These are phyloP conservation scores for Harpagifer antarcticus DNA, from an alignment of 2,797 vertebrate species.

Conservation along the genomic window DNA sequence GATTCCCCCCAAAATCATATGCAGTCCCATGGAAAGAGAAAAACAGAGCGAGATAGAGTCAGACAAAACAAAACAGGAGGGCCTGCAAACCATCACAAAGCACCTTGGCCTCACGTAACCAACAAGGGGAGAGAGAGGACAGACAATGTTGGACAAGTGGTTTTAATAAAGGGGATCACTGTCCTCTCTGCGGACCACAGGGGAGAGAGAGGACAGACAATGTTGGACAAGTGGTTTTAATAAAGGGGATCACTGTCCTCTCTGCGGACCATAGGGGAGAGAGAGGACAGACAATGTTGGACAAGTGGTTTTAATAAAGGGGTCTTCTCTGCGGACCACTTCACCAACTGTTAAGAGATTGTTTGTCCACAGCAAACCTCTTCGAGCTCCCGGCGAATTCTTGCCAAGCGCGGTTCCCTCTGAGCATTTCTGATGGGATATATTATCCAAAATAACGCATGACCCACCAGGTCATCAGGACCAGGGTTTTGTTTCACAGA, in stretches of 20 bases:
- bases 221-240: conserved; percentile 81
- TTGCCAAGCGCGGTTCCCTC: conserved; percentile 68
- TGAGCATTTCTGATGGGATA: conserved; percentile 52
- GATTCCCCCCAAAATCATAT: conserved; percentile 62
- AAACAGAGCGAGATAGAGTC: conserved; percentile 42
- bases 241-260: conserved; percentile 80
- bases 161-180: conserved; percentile 82
- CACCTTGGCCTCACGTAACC: conserved; percentile 76
- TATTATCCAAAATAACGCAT: conserved; percentile 60
- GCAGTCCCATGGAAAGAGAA: conserved; percentile 46
- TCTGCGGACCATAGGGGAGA: conserved; percentile 62
- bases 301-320: conserved; percentile 84
- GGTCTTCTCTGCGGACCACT: conserved; percentile 80
- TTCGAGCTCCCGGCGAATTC: conserved; percentile 44
- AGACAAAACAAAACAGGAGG: conserved; percentile 70
- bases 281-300: conserved; percentile 65
- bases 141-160: conserved; percentile 78
- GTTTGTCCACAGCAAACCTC: conserved; percentile 75
- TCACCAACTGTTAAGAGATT: conserved; percentile 80
- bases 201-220: conserved; percentile 63
- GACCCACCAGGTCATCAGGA: conserved; percentile 58
- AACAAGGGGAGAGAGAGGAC: conserved; percentile 58
- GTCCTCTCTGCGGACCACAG: conserved; percentile 74
- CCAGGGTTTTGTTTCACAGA: conserved; percentile 33
- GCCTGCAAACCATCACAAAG: conserved; percentile 79